Base-by-base conservation (phyloP, 2,797 vertebrate genomes). In the Hippocampus kuda region DNA sequence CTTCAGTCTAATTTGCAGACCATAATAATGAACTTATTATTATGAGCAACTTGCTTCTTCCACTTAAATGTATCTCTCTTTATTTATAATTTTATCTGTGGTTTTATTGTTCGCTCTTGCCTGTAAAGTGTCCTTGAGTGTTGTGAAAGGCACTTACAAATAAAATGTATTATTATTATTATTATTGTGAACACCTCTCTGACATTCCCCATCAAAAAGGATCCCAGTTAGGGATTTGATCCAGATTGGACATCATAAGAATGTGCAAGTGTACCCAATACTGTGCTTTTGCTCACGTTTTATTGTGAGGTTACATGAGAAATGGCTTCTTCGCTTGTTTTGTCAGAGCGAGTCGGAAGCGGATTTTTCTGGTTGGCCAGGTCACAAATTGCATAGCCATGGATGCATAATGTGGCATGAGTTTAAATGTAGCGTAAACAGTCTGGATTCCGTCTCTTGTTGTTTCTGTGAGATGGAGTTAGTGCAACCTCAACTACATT, bases 391-490 rank as follows among this genome's bases (percentile, higher is more conserved):
- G 65, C 65, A 49, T 30, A 51, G 65, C 48, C 65, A 51, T 34
- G 65, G 26, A 34, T 51, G 46, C 46, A 53, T 51, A 66, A 66
- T 53, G 48, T 66, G 49, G 48, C 48, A 5, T 38, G 65, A 66
- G 48, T n/a, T 66, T 30, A 66, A 51, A 66, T 66, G 20, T 34
- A 66, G 27, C 48, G 20, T 67, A 34, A 67, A 67, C 22, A 54
- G 16, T 66, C 26, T 4, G 27, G 49, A 38, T 53, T 51, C 38
- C 38, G 44, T 66, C n/a, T 46, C 42, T 26, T 15, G 7, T 65
- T 65, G 22, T 65, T 30, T 24, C 63, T 27, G 44, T 65, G 27
- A 67, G 27, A 44, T 44, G n/a, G 10, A 0, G n/a, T 56, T 24
- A 12, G 64, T 49, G 24, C 15, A 59, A 57, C 27, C 0, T 4